A percentile compares a stretch with the other conserved stretches of the same genome.
These are phyloP conservation scores for Rhinophrynus dorsalis DNA, from an alignment of 2,797 vertebrate species.

Conservation along the genomic window DNA sequence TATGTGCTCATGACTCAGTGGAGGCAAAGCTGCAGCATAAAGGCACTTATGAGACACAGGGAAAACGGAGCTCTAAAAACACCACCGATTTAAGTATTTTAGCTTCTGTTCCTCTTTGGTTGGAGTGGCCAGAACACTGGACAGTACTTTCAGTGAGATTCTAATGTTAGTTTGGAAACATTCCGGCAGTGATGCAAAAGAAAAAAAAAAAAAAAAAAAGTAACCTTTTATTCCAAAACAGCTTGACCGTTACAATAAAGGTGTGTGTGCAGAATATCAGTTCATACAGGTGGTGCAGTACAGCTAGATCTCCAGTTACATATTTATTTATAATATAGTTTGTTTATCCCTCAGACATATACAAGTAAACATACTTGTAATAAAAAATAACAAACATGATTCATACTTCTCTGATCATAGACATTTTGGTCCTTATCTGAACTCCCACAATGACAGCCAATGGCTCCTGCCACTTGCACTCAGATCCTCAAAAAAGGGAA, in stretches of 20 bases:
- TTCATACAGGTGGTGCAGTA: constrained; percentile 55
- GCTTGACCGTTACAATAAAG: constrained; percentile 12
- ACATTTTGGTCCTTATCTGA: constrained; percentile 29
- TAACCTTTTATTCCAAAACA: constrained; percentile 7
- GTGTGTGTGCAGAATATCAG: constrained; percentile 32
- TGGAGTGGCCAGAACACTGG: not conserved
- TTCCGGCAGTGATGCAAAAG: constrained; percentile 27
- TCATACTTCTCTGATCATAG: not conserved
- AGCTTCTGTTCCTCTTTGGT: not conserved
- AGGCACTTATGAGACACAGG: constrained; percentile 22
- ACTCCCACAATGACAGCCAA: constrained; percentile 1
- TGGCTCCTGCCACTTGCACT: not conserved
- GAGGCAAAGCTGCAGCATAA: constrained; percentile 32
- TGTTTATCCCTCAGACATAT: constrained; percentile 14
- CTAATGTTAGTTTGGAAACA: not conserved
- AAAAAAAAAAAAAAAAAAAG: not conserved
- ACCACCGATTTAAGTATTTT: not conserved
- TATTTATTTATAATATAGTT: constrained; percentile 41
- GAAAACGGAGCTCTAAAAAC: not conserved
- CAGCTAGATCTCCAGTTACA: constrained; percentile 61
- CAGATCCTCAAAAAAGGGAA: not conserved
- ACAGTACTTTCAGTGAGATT: not conserved
- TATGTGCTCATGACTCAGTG: not conserved
- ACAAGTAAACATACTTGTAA: constrained; percentile 15
- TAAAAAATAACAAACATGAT: constrained; percentile 10